phyloP scores from a whole-genome alignment of 2,113 vertebrate species.

The Sialia sialis region DNA sequence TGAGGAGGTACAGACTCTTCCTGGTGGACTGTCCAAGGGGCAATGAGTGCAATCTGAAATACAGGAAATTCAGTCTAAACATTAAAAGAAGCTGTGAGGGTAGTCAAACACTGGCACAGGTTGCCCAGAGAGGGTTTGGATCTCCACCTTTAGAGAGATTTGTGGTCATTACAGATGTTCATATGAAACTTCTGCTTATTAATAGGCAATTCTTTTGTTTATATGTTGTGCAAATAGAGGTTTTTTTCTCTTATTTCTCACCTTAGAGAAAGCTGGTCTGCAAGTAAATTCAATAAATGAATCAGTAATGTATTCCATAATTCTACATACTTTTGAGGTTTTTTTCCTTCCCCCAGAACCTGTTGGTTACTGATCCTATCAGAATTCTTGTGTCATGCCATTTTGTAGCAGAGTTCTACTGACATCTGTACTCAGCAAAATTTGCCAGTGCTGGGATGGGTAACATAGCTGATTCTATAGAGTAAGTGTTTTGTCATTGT shows the following conservation, averaged over 20 bases:
- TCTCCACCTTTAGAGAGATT: background rate
- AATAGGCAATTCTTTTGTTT: background rate
- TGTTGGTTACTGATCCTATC: background rate
- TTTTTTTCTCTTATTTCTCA: background rate
- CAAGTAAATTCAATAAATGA: background rate
- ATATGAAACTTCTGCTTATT: background rate
- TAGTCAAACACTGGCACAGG: background rate
- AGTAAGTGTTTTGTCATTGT: background rate
- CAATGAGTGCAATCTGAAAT: background rate
- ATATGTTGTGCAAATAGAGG: background rate
- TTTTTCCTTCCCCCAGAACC: accelerated
- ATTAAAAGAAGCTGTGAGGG: background rate
- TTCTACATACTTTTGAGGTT: background rate
- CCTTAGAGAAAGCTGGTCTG: background rate
- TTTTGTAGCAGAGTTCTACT: background rate
- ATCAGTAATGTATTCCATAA: background rate
- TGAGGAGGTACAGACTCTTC: background rate
- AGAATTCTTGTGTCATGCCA: background rate
- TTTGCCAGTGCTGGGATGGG: background rate
- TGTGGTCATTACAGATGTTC: background rate
- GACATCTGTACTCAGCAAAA: background rate
- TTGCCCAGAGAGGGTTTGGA: background rate
- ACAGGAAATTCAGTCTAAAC: background rate
- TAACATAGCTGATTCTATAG: background rate
- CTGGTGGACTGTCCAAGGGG: background rate